Evolutionary conservation across 1,140 invertebrate genomes (phyloP).

Genomic region (Platorchestia sp.): DNA sequence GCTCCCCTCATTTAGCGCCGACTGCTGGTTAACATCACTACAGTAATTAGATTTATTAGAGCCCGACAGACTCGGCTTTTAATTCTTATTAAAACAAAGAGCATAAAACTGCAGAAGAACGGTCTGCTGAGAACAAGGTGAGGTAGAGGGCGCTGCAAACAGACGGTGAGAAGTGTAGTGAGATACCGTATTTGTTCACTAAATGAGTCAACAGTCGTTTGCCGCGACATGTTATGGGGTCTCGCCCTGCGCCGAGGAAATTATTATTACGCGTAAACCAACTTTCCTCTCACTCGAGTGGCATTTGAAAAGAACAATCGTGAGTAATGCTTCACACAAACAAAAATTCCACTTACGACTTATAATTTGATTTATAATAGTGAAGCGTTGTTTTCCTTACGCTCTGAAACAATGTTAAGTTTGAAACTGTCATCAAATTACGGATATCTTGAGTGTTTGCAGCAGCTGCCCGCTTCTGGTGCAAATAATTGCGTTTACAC

Average conservation of each 20-base stretch:
- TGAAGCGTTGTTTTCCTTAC: background rate
- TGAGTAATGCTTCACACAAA: background rate
- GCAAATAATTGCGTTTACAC: background rate
- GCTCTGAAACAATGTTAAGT: background rate
- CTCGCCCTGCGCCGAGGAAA: background rate
- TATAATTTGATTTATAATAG: background rate
- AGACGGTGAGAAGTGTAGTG: background rate
- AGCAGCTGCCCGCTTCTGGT: background rate
- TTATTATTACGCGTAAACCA: background rate
- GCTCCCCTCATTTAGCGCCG: background rate
- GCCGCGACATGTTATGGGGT: background rate
- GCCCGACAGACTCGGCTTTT: background rate
- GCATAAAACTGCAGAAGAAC: constrained; percentile 15
- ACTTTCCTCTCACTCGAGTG: background rate
- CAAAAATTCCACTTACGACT: background rate
- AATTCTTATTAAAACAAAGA: constrained; percentile 32
- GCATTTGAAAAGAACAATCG: background rate
- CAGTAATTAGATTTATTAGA: constrained; percentile 50
- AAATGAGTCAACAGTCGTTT: constrained; percentile 35
- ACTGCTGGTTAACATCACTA: constrained; percentile 49
- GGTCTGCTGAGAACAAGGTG: background rate
- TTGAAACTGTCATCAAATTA: background rate
- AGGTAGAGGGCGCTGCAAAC: background rate
- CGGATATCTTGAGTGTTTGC: background rate
- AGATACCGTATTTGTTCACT: constrained; percentile 15